These are phyloP conservation scores for Ctenochaetus hawaiiensis DNA, from an alignment of 2,797 vertebrate genomes.

Conservation along the genomic window DNA sequence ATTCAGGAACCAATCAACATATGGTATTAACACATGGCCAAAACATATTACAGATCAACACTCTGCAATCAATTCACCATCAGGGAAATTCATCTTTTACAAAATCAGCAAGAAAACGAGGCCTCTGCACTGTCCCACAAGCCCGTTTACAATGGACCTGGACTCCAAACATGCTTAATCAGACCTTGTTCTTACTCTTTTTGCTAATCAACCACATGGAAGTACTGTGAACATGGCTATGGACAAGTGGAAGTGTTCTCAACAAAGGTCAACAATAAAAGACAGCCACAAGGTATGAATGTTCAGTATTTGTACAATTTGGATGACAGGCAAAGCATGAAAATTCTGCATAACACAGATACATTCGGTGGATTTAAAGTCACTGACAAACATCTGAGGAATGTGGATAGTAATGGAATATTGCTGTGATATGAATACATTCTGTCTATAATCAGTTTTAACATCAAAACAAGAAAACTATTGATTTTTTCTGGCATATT, in stretches of 20 bases:
- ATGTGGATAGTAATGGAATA: background rate
- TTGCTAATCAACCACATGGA: background rate
- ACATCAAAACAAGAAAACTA: background rate
- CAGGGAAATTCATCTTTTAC: background rate
- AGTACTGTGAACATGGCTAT: background rate
- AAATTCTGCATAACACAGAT: conserved; percentile 10
- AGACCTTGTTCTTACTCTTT: background rate
- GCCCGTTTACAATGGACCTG: background rate
- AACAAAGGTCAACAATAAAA: background rate
- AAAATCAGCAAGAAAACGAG: background rate
- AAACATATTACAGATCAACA: conserved; percentile 20
- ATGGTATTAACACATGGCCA: conserved; percentile 4
- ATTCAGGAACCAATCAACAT: conserved; percentile 29
- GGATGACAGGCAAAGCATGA: background rate
- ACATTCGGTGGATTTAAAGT: background rate
- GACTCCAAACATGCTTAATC: background rate
- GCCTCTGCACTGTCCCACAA: background rate
- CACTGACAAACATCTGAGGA: background rate
- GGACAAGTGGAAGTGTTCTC: background rate
- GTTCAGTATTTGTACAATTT: background rate
- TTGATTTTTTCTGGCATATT: no score
- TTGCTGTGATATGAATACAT: background rate
- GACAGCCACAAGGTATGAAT: background rate
- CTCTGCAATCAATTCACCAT: conserved; percentile 14
- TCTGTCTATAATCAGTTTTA: background rate